Conservation (phyloP, 2,113 vertebrate species). For the Hypanus sabinus region DNA sequence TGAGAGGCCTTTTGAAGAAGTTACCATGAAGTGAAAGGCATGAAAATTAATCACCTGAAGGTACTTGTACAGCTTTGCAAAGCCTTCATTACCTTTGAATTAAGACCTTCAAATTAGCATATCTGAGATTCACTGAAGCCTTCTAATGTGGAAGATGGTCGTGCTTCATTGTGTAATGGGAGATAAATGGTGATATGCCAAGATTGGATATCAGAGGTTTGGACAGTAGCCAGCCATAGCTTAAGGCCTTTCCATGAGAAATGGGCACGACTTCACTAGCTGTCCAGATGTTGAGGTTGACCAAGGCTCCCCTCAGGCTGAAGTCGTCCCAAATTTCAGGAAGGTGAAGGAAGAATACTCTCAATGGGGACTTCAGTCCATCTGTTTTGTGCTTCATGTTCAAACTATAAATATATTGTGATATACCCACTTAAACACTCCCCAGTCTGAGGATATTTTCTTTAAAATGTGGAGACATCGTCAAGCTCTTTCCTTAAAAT, state of each 20-base stretch:
- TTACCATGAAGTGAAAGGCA: no score
- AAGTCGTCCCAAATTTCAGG: background rate
- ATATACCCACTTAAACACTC: background rate
- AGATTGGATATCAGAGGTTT: background rate
- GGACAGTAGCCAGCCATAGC: background rate
- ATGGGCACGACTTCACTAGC: constrained; percentile 10
- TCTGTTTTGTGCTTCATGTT: background rate
- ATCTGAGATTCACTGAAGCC: no score
- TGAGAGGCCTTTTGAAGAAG: no score
- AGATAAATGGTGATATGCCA: background rate
- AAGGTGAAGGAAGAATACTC: background rate
- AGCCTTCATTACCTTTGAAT: background rate
- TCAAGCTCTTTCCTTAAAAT: background rate
- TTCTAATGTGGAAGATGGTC: background rate
- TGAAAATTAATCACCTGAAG: background rate
- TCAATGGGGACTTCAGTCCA: background rate
- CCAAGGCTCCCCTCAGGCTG: background rate
- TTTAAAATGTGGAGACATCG: background rate
- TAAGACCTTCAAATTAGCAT: background rate
- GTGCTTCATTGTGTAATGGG: background rate
- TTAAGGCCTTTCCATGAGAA: background rate
- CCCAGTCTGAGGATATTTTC: background rate
- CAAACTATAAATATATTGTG: background rate
- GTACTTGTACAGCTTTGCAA: background rate
- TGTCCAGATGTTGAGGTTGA: constrained; percentile 5